Base-by-base conservation (phyloP, 1,140 invertebrate genomes). In the Bombus confusus region DNA sequence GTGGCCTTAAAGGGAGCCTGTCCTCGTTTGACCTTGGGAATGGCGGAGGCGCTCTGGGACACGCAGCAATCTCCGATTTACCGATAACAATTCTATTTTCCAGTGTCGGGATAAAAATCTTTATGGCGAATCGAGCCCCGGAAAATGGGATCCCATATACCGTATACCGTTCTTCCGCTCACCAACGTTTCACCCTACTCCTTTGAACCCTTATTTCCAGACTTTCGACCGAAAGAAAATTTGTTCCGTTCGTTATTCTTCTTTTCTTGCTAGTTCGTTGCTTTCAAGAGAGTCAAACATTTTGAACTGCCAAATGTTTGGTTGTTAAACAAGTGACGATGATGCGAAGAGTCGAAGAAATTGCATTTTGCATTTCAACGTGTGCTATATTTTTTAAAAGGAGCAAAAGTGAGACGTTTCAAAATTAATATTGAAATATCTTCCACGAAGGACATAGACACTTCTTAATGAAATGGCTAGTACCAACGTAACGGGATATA, bases 21-120 rank as follows among this genome's bases (percentile, higher is more conserved):
- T 22, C 34, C 12, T 76, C 74, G 34, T 39, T 76, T 39, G 74
- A 76, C 74, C 74, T 76, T 76, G 74, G 74, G 10, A 39, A 76
- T 18, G 10, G 34, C 74, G 25, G 52, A 76, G 13, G 34, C 13
- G 12, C 15, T 10, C 10, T 25, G 4, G 22, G 31, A 6, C 18
- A 10, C 3, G 41, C n/a, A n/a, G 73, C 74, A 76, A 76, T 76
- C 34, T 76, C 34, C 74, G 34, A 76, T 59, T 76, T 59, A 76
- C 25, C 31, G 74, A n/a, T 52, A 59, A 76, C 74, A 76, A 76
- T 76, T 59, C 52, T 28, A 76, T 76, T 76, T 76, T 59, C 52
- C 74, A 76, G 34, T 76, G 74, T 13, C 15, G 34, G 74, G 34
- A 76, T 76, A 59, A 76, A 76, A 76, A 59, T 76, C 39, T 76